These are phyloP conservation scores for Heloderma charlesbogerti DNA, from an alignment of 2,113 vertebrate species.

Conservation along the genomic window DNA sequence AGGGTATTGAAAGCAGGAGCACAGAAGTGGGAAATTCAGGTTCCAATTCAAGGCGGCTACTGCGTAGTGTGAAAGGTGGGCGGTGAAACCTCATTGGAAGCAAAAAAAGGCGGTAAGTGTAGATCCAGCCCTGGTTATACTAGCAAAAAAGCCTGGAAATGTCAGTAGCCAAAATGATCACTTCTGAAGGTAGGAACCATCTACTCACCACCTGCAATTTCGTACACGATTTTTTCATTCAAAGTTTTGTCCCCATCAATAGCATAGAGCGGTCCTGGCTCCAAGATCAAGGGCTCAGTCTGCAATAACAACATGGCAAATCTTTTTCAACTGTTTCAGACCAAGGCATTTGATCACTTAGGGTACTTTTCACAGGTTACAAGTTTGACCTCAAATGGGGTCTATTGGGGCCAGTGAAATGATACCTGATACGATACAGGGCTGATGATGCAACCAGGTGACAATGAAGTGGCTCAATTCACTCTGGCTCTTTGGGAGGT, in stretches of 20 bases:
- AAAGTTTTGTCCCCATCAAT: constrained; percentile 85
- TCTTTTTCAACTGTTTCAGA: neutral
- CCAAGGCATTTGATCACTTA: rapidly evolving
- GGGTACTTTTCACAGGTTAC: neutral
- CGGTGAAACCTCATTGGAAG: too few species aligned
- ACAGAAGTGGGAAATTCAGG: too few species aligned
- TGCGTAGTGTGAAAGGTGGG: too few species aligned
- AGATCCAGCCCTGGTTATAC: too few species aligned
- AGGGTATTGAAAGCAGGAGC: too few species aligned
- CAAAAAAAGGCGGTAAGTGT: too few species aligned
- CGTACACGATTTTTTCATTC: constrained; percentile 83
- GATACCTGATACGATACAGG: neutral
- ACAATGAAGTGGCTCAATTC: neutral
- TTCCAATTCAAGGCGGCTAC: too few species aligned
- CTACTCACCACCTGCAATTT: constrained; percentile 82
- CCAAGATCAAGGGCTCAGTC: constrained; percentile 75
- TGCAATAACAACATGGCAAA: constrained; percentile 58
- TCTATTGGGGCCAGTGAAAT: neutral
- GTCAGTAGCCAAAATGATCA: too few species aligned
- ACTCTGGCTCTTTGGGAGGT: neutral
- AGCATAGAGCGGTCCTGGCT: constrained; percentile 85
- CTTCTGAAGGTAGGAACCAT: neutral
- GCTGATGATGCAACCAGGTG: neutral
- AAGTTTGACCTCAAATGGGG: neutral
- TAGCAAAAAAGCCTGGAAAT: neutral